Evolutionary conservation across 2,888 invertebrate species (phyloP).

Genomic region (Drosophila picticornis): DNA sequence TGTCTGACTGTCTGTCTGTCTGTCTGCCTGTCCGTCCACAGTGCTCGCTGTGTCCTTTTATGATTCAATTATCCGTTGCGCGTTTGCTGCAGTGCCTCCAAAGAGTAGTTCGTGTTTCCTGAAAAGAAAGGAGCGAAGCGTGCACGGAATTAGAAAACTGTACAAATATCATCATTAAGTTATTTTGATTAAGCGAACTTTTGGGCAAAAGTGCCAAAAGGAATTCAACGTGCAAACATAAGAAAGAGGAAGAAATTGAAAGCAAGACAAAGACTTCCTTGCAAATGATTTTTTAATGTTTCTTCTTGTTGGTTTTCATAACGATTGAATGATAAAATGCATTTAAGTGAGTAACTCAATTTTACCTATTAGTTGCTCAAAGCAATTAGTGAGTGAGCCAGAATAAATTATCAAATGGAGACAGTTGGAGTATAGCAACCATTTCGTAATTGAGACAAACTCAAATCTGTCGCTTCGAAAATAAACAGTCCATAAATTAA

Average conservation of each 20-base stretch:
- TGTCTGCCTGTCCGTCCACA: conserved; percentile 15
- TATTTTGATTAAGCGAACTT: conserved; percentile 78
- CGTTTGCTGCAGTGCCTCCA: conserved; percentile 53
- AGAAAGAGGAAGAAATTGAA: background rate
- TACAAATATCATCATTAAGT: conserved; percentile 79
- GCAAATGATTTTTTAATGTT: conserved; percentile 54
- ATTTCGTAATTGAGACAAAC: conserved; percentile 4
- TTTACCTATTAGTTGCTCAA: conserved; percentile 17
- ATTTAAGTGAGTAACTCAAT: conserved; percentile 20
- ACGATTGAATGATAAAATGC: conserved; percentile 1
- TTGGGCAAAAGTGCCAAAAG: conserved; percentile 65
- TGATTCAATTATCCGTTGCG: conserved; percentile 67
- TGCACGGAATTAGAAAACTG: conserved; percentile 51
- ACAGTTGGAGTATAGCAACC: background rate
- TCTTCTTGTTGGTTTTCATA: conserved; percentile 16
- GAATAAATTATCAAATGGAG: conserved; percentile 16
- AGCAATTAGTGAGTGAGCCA: background rate
- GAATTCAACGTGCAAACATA: conserved; percentile 27
- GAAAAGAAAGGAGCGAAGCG: conserved; percentile 36
- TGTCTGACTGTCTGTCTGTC: conserved; percentile 14
- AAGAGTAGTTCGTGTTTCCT: conserved; percentile 52
- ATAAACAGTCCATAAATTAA: conserved; percentile 57
- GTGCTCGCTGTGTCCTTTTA: conserved; percentile 37
- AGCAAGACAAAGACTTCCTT: conserved; percentile 5
- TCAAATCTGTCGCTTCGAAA: background rate